Conservation (phyloP, 2,797 vertebrate species). For the Gobio occitaniae region DNA sequence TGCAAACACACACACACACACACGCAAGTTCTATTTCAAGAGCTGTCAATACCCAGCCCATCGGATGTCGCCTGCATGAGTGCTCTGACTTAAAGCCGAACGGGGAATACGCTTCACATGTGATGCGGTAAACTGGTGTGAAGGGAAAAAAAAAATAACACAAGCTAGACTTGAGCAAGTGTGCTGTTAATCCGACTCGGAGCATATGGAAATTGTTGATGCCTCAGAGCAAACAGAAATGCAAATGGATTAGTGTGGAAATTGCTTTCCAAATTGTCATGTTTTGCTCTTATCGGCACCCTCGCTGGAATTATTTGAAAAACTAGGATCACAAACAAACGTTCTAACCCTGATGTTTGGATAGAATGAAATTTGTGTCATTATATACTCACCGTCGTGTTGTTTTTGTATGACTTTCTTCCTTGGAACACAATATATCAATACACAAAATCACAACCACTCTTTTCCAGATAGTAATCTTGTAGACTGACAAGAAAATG, state of each 20-base stretch:
- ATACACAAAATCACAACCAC: not conserved
- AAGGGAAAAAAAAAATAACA: conserved; percentile 23
- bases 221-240: conserved; percentile 39
- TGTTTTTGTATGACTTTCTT: not conserved
- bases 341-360: conserved; percentile 4
- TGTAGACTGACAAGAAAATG: not conserved
- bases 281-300: conserved; percentile 31
- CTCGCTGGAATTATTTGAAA: conserved; percentile 34
- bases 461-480: not conserved
- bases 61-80: conserved; percentile 34
- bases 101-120: conserved; percentile 24
- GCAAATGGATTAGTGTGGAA: conserved; percentile 48
- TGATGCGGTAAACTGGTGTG: conserved; percentile 29
- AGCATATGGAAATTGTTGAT: conserved; percentile 43
- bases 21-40: conserved; percentile 40
- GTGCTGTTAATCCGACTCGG: not conserved
- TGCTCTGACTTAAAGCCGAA: conserved; percentile 35
- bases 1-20: not conserved
- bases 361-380: not conserved
- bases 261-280: conserved; percentile 44
- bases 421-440: not conserved
- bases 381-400: not conserved
- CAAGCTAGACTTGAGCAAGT: conserved; percentile 14
- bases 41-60: conserved; percentile 43
- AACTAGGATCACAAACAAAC: conserved; percentile 4